phyloP scores from a whole-genome alignment of 1,140 invertebrate genomes.

The Rhagoletis pomonella region DNA sequence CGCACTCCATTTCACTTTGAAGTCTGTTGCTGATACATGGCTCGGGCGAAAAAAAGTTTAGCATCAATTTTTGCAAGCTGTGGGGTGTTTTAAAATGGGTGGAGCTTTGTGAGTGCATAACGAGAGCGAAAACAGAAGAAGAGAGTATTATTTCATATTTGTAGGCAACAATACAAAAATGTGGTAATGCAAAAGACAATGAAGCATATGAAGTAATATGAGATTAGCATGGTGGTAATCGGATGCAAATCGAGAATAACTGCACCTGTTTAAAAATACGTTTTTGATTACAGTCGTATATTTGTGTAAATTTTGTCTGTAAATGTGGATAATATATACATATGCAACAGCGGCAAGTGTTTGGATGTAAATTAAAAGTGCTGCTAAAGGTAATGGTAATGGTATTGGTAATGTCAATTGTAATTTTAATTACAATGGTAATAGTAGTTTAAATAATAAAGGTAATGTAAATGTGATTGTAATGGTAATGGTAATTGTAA shows the following conservation, averaged over 20 bases:
- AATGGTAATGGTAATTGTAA: no score
- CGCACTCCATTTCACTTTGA: neutral
- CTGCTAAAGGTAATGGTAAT: no score
- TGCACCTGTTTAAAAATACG: slow-evolving; percentile 35
- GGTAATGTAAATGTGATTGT: no score
- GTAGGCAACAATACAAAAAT: neutral
- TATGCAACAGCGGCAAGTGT: no score
- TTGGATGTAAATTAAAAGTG: no score
- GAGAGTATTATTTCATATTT: neutral
- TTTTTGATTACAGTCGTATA: neutral
- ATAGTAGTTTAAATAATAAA: no score
- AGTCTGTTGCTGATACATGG: neutral
- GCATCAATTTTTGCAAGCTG: neutral
- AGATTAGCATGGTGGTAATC: neutral
- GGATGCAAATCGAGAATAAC: neutral
- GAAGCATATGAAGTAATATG: slow-evolving; percentile 18
- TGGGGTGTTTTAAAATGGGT: neutral
- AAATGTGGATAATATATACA: no score
- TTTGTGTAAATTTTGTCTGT: neutral
- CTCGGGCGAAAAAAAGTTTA: neutral
- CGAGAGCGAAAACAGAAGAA: neutral
- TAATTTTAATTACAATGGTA: no score
- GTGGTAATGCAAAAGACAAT: neutral
- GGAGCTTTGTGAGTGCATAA: neutral
- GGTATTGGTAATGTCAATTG: no score